Conservation (phyloP, 2,888 invertebrate genomes). For the Drosophila yooni region DNA sequence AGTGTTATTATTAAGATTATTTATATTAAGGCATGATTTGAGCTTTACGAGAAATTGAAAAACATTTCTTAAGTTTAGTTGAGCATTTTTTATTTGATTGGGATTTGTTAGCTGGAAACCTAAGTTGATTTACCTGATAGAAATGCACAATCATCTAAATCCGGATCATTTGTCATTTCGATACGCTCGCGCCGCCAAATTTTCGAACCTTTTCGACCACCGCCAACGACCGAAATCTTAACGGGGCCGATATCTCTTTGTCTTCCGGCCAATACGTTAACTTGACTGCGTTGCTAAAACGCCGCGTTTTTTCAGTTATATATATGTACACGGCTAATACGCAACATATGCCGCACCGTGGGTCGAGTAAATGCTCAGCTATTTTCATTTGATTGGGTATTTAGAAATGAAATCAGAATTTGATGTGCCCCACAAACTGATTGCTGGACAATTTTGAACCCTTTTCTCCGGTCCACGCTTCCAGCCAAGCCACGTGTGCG, state of each 20-base stretch:
- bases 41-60: neutral
- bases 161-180: slow-evolving; percentile 93
- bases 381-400: slow-evolving; percentile 8
- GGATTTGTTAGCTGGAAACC: neutral
- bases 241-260: slow-evolving; percentile 85
- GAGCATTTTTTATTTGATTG: neutral
- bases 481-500: slow-evolving; percentile 61
- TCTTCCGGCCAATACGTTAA: slow-evolving; percentile 85
- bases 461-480: slow-evolving; percentile 28
- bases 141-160: slow-evolving; percentile 96
- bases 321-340: slow-evolving; percentile 1
- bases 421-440: slow-evolving; percentile 31
- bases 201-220: slow-evolving; percentile 84
- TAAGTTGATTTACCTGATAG: slow-evolving; percentile 89
- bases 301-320: slow-evolving; percentile 30
- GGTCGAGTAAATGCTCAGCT: slow-evolving; percentile 11
- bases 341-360: slow-evolving; percentile 13
- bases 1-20: neutral
- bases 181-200: slow-evolving; percentile 86
- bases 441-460: slow-evolving; percentile 39
- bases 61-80: neutral
- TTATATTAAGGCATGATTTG: neutral
- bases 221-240: slow-evolving; percentile 85
- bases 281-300: slow-evolving; percentile 71
- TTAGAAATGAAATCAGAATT: slow-evolving; percentile 51